Base-by-base conservation (phyloP, 1,140 invertebrate species). In the Drosophila sproati region DNA sequence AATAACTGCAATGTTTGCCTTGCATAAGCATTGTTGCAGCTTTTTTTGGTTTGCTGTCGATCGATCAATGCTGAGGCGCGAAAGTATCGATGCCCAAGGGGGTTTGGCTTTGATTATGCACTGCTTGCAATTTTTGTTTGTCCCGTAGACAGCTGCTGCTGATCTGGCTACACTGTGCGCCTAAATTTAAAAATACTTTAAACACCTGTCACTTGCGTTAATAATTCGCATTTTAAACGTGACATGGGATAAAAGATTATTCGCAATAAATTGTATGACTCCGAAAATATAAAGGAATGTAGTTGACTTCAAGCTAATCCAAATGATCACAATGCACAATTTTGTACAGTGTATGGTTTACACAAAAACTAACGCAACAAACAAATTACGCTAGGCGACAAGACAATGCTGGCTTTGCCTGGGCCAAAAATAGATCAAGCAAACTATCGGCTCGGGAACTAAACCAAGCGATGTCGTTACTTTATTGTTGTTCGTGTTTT, bases 311-410 rank as follows among this genome's bases (percentile, higher is more conserved):
- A 28, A 41, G 29, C n/a, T 29, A 8, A 7, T 0, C 37, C 2
- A 4, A 3, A 10, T 29, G 4, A 68, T 32, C n/a, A 6, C 0
- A 2, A 3, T 2, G 2, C 10, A 0, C 2, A n/a, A 39, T 63
- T 82, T 74, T 70, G 37, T 41, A 12, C 73, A 48, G 77, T 89
- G 85, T 73, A 89, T n/a, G 37, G 37, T 66, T 71, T 78, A 61
- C 56, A 80, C 60, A 66, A 78, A 20, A 76, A 78, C 77, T 76
- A 89, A 80, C 82, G 80, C 85, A 72, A 72, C 85, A 89, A 85
- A 89, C 85, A 89, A 89, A 89, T 89, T 89, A 89, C 85, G 73
- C 43, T 74, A 89, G 80, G 85, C 85, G 85, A 85, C 78, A 82
- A 89, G 83, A 68, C 66, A 77, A 67, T 73, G 62, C 77, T 51